Evolutionary conservation across 2,888 invertebrate species (phyloP), one percentile per base, ranked within the genome.

Genomic region (Phanerotoma sp.): DNA sequence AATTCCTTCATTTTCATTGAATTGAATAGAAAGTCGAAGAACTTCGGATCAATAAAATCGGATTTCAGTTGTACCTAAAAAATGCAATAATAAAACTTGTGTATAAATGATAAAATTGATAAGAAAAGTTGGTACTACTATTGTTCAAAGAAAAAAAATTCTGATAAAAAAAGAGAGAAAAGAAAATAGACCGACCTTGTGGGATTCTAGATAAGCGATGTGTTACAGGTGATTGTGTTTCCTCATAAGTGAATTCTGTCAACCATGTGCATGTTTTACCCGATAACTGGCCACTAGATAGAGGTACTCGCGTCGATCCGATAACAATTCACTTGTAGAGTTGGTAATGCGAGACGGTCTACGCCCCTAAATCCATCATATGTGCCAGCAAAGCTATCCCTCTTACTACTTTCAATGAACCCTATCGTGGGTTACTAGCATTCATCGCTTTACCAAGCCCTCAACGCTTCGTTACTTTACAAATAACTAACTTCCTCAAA

Each of bases 301-400:
- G 41, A 51, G 42, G 37, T 11, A 38, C 25, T 48, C 37, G 37
- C 38, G 32, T 35, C 44, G 28, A 42, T 45, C 32, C 40, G 51
- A 54, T 51, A 58, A 65, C 62, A 63, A 68, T 65, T 66, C 64
- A 57, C 60, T 61, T 35, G 53, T 45, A 51, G 45, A 52, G 60
- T 61, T 54, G 55, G 66, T 62, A 67, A 69, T 53, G 56, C 56
- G 64, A 66, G 54, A 63, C 62, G 58, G 51, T 58, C 59, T 60
- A 59, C 64, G 53, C 62, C 62, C 63, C 41, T 40, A 53, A 56
- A 68, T 69, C 70, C 64, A 66, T 68, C 68, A 69, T 66, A 54
- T 32, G 25, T 41, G 50, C 42, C 32, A 48, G 25, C 25, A 25
- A 25, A 25, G 25, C 25, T 25, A 25, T 25, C 25, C 9, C 21